Conservation (phyloP, 2,113 vertebrate genomes). For the Colistium nudipinnis region DNA sequence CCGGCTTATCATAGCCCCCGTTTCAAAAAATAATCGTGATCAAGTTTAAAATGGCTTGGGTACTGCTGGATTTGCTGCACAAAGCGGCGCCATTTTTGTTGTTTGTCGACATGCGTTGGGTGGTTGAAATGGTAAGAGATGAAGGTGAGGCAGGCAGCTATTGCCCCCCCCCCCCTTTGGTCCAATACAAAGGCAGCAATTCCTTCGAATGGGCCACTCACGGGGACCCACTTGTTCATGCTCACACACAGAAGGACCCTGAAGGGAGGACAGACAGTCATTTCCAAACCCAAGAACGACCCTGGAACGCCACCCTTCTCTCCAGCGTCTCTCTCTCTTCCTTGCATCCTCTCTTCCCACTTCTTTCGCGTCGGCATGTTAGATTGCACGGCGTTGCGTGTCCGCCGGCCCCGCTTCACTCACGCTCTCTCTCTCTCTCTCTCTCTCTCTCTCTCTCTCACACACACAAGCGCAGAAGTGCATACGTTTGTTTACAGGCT, state of each 20-base stretch:
- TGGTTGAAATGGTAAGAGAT: neutral
- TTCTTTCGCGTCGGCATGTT: neutral
- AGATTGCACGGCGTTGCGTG: conserved; percentile 43
- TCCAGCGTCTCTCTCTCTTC: neutral
- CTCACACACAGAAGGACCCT: neutral
- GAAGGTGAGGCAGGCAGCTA: neutral
- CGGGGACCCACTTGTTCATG: neutral
- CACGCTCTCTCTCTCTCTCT: conserved; percentile 2
- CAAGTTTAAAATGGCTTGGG: too few species aligned
- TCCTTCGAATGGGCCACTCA: neutral
- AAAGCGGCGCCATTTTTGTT: too few species aligned
- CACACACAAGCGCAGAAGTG: conserved; percentile 24
- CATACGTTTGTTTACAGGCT: conserved; percentile 44
- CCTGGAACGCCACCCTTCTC: neutral
- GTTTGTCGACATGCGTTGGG: neutral
- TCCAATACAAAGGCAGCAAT: neutral
- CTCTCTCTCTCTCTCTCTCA: conserved; percentile 4
- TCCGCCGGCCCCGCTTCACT: neutral
- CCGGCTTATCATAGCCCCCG: too few species aligned
- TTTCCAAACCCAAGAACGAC: neutral
- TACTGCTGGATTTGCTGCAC: too few species aligned
- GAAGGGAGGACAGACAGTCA: neutral
- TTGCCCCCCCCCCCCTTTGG: neutral
- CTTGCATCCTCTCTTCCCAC: conserved; percentile 2
- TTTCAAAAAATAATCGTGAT: too few species aligned